These are phyloP conservation scores for Ectemnius lituratus DNA, from an alignment of 2,888 invertebrate species.

Conservation along the genomic window DNA sequence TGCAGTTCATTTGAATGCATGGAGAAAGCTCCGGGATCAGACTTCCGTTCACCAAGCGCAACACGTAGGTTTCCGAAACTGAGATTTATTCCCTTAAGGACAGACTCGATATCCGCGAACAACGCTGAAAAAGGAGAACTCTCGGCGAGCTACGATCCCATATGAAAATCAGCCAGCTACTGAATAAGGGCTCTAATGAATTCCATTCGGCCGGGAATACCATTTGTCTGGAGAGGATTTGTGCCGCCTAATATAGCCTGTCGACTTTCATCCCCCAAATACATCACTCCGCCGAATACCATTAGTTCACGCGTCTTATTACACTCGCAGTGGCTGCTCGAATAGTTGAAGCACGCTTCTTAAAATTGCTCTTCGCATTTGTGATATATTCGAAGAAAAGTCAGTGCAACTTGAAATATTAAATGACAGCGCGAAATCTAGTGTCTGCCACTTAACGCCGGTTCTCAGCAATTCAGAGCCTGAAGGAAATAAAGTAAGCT, in stretches of 20 bases:
- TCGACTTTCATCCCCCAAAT: too few species aligned
- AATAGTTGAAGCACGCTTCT: too few species aligned
- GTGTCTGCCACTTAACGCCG: not conserved
- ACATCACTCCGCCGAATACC: too few species aligned
- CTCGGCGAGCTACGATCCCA: not conserved
- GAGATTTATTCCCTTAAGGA: slow-evolving; percentile 63
- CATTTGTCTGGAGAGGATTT: not conserved
- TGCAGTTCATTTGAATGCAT: slow-evolving; percentile 66
- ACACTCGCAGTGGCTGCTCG: too few species aligned
- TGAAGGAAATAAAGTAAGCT: slow-evolving; percentile 31
- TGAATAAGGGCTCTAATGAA: not conserved
- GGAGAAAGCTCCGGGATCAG: slow-evolving; percentile 54
- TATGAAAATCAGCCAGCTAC: not conserved
- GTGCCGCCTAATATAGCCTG: too few species aligned
- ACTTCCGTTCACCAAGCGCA: slow-evolving; percentile 51
- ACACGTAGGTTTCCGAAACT: slow-evolving; percentile 62
- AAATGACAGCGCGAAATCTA: slow-evolving; percentile 10
- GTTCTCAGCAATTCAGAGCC: not conserved
- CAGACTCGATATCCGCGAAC: slow-evolving; percentile 48
- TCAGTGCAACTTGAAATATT: slow-evolving; percentile 2
- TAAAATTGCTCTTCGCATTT: too few species aligned
- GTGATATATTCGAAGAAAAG: not conserved
- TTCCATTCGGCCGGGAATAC: not conserved
- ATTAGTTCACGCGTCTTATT: too few species aligned
- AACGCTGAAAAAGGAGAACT: not conserved